These are phyloP conservation scores for Microplitis deprimator DNA, from an alignment of 2,888 invertebrate species.

Conservation along the genomic window DNA sequence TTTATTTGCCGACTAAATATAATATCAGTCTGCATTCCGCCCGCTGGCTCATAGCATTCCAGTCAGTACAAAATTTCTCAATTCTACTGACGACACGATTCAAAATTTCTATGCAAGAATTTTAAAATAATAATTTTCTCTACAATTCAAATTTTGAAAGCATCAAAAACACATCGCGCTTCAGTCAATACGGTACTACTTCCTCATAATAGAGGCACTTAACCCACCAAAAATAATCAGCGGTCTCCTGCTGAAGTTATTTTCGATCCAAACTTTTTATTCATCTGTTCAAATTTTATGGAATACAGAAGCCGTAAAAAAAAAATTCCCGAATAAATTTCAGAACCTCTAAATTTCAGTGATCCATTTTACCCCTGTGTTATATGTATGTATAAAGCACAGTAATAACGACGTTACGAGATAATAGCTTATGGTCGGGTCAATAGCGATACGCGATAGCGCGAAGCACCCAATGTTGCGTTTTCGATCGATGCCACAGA, in stretches of 20 bases:
- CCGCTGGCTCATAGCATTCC: background rate
- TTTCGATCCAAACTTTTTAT: background rate
- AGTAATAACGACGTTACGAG: constrained; percentile 39
- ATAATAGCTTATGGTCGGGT: constrained; percentile 50
- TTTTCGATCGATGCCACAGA: constrained; percentile 42
- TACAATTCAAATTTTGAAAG: no score
- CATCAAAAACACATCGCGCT: no score
- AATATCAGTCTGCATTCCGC: no score
- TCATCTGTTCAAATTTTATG: background rate
- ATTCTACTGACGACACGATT: background rate
- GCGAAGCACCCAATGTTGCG: constrained; percentile 31
- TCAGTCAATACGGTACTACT: no score
- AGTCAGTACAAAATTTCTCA: background rate
- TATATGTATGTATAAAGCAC: background rate
- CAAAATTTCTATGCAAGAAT: no score
- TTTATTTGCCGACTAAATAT: constrained; percentile 1
- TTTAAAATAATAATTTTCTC: no score
- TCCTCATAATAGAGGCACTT: no score
- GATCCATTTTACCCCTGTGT: background rate
- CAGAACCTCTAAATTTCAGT: background rate
- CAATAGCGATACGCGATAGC: constrained; percentile 48
- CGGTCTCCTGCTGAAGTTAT: no score
- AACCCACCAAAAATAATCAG: no score
- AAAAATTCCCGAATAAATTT: background rate
- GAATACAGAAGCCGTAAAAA: background rate